Evolutionary conservation across 2,888 invertebrate genomes (phyloP).

Genomic region (Ctenicera cuprea): DNA sequence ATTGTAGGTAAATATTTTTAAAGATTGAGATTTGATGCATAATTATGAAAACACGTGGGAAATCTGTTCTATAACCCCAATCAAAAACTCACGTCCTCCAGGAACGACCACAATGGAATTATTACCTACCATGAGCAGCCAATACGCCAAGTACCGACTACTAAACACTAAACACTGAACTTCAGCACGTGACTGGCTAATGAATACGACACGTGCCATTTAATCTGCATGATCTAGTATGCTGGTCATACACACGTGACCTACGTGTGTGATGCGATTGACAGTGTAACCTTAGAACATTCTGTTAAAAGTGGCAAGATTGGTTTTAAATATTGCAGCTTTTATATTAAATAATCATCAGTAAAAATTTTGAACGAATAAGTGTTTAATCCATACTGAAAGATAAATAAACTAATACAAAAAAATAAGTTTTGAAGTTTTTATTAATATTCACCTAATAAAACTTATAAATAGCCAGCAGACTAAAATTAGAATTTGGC

Average conservation of each 20-base stretch:
- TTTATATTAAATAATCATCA: not conserved
- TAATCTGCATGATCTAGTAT: slow-evolving; percentile 58
- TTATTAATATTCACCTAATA: too few relatives aligned
- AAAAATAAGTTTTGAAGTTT: too few relatives aligned
- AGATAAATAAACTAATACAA: too few relatives aligned
- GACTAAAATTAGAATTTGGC: too few relatives aligned
- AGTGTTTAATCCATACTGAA: too few relatives aligned
- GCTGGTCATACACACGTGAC: slow-evolving; percentile 50
- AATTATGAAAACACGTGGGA: too few relatives aligned
- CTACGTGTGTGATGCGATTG: slow-evolving; percentile 38
- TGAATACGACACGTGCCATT: slow-evolving; percentile 57
- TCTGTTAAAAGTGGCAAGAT: not conserved
- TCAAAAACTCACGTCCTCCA: slow-evolving; percentile 24
- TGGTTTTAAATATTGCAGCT: not conserved
- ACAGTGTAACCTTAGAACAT: slow-evolving; percentile 50
- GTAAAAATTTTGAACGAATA: too few relatives aligned
- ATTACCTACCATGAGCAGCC: slow-evolving; percentile 25
- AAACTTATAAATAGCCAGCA: too few relatives aligned
- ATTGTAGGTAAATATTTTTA: too few relatives aligned
- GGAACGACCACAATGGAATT: slow-evolving; percentile 37
- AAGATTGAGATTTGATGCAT: too few relatives aligned
- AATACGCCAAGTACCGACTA: slow-evolving; percentile 38
- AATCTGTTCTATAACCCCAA: not conserved
- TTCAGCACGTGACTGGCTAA: slow-evolving; percentile 55
- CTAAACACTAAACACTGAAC: slow-evolving; percentile 41